Percentiles rank a stretch among this genome's conserved stretches.
Evolutionary conservation across 2,888 invertebrate species (phyloP).

Genomic region (Sinodicranocentrus sp.): DNA sequence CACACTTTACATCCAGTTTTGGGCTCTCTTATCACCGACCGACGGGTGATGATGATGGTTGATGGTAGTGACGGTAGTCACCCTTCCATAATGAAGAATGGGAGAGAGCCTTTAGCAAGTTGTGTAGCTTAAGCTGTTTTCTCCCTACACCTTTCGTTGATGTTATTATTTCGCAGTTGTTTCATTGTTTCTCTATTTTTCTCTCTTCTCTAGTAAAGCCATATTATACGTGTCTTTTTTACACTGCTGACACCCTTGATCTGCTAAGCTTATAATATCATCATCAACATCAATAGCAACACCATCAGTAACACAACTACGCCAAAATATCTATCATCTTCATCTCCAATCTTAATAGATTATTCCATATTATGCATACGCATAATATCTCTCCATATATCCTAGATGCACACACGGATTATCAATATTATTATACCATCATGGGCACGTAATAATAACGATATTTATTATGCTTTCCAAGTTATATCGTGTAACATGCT

Average conservation of each 20-base stretch:
- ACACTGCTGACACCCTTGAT: slow-evolving; percentile 63
- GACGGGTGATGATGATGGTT: slow-evolving; percentile 49
- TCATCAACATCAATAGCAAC: slow-evolving; percentile 56
- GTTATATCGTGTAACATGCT: not conserved
- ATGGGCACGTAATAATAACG: too few relatives aligned
- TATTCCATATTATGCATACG: not conserved
- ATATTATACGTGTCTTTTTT: slow-evolving; percentile 14
- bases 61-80: slow-evolving; percentile 56
- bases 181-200: not conserved
- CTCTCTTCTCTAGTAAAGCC: not conserved
- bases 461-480: too few relatives aligned
- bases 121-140: slow-evolving; percentile 2
- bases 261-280: slow-evolving; percentile 55
- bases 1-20: slow-evolving; percentile 68
- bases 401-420: too few relatives aligned
- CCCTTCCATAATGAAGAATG: slow-evolving; percentile 58
- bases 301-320: slow-evolving; percentile 34
- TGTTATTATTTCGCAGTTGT: slow-evolving; percentile 39
- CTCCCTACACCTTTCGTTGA: slow-evolving; percentile 5
- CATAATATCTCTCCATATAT: too few relatives aligned
- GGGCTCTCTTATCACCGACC: slow-evolving; percentile 61
- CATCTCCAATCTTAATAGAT: slow-evolving; percentile 36
- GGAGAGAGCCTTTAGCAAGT: slow-evolving; percentile 55
- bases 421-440: too few relatives aligned
- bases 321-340: slow-evolving; percentile 34